Percentiles rank a stretch among this genome's conserved stretches.
These are phyloP conservation scores for Corvus cornix DNA, from an alignment of 2,113 vertebrate genomes.

Conservation along the genomic window DNA sequence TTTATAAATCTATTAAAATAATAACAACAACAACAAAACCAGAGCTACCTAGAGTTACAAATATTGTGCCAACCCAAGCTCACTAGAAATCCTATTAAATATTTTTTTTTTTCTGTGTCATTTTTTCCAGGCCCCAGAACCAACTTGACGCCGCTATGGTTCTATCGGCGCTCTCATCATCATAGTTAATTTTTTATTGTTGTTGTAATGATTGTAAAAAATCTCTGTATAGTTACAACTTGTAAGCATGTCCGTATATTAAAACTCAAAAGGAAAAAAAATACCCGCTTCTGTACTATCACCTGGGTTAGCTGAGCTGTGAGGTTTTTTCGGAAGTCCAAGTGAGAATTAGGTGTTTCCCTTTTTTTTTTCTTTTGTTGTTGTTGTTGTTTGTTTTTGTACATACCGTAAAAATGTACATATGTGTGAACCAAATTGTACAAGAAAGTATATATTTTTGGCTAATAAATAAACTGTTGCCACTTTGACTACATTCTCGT, in stretches of 20 bases:
- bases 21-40: conserved; percentile 1
- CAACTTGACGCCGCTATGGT: conserved; percentile 88
- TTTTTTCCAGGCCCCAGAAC: conserved; percentile 90
- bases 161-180: conserved; percentile 82
- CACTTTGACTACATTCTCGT: conserved; percentile 83
- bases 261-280: conserved; percentile 70
- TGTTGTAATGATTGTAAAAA: conserved; percentile 83
- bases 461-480: conserved; percentile 99
- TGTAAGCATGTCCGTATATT: conserved; percentile 97
- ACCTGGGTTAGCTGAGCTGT: conserved; percentile 86
- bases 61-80: not conserved
- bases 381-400: conserved; percentile 81
- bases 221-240: conserved; percentile 90
- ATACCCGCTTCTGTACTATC: conserved; percentile 85
- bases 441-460: conserved; percentile 99
- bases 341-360: conserved; percentile 86
- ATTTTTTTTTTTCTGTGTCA: conserved; percentile 25
- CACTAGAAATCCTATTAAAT: conserved; percentile 7
- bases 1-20: not conserved
- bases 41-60: not conserved
- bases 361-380: conserved; percentile 75
- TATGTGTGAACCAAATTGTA: conserved; percentile 99
- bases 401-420: conserved; percentile 98
- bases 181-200: conserved; percentile 78
- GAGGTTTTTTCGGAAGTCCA: conserved; percentile 81